Evolutionary conservation across 2,113 vertebrate genomes (phyloP).

Genomic region (Stictonetta naevosa): DNA sequence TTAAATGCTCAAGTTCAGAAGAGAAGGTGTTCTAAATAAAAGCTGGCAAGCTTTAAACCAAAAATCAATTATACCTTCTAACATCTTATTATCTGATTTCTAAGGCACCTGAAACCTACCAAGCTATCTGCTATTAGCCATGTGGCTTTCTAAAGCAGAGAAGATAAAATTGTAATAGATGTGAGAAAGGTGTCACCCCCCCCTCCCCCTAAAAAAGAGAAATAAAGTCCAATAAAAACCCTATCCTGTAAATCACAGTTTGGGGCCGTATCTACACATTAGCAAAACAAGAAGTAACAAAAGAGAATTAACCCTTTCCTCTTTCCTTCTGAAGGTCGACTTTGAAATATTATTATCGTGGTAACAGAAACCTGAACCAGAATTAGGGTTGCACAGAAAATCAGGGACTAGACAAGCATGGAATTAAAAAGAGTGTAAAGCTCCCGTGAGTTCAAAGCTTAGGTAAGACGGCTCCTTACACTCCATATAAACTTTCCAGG

Average conservation of each 20-base stretch:
- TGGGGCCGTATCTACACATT: neutral
- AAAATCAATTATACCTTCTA: neutral
- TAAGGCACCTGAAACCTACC: neutral
- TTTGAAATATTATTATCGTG: neutral
- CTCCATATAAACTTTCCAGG: neutral
- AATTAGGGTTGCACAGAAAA: neutral
- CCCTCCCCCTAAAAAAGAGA: neutral
- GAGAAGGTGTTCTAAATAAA: neutral
- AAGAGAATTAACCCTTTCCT: neutral
- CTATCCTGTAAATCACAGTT: neutral
- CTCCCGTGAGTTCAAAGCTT: neutral
- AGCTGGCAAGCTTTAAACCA: neutral
- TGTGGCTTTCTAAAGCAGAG: neutral
- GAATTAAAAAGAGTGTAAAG: neutral
- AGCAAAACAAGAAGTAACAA: neutral
- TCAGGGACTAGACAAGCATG: neutral
- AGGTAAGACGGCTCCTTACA: neutral
- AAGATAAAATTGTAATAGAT: neutral
- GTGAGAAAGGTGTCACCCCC: neutral
- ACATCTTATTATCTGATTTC: neutral
- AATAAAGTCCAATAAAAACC: neutral
- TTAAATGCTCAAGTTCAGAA: neutral
- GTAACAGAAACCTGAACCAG: neutral
- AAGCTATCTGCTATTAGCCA: neutral
- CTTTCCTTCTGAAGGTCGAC: neutral